These are phyloP conservation scores for Phenacoccus solenopsis DNA, from an alignment of 1,140 invertebrate genomes.

Conservation along the genomic window DNA sequence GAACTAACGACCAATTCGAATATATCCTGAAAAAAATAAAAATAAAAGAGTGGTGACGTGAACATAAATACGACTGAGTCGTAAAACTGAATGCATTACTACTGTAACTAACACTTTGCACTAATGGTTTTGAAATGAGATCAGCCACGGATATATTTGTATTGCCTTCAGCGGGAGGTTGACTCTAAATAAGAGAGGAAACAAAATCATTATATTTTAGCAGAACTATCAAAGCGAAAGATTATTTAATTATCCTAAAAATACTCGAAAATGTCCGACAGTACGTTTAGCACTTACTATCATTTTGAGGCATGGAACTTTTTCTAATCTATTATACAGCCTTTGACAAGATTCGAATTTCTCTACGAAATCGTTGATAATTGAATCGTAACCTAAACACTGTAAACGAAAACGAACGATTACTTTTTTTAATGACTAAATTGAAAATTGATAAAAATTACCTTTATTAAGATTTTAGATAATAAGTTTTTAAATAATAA, in stretches of 20 bases:
- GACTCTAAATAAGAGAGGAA: no score
- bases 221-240: no score
- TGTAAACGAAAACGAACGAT: no score
- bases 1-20: conserved; percentile 71
- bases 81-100: neutral
- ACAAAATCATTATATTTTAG: no score
- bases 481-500: no score
- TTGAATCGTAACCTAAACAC: conserved; percentile 55
- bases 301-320: conserved; percentile 54
- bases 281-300: conserved; percentile 44
- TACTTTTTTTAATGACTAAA: no score
- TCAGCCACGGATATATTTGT: conserved; percentile 48
- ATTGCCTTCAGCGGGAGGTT: conserved; percentile 52
- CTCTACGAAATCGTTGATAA: conserved; percentile 53
- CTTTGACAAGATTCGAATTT: conserved; percentile 63
- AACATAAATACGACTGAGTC: no score
- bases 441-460: no score
- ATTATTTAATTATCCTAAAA: no score
- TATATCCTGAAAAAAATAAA: conserved; percentile 39
- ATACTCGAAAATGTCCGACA: neutral
- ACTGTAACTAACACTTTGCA: conserved; percentile 40
- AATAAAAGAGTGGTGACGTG: no score
- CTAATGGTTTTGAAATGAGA: conserved; percentile 48
- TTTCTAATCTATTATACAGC: conserved; percentile 55
- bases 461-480: no score